Evolutionary conservation across 2,888 invertebrate genomes (phyloP), one percentile per base, ranked within the genome.

Genomic region (Pediacus dermestoides): DNA sequence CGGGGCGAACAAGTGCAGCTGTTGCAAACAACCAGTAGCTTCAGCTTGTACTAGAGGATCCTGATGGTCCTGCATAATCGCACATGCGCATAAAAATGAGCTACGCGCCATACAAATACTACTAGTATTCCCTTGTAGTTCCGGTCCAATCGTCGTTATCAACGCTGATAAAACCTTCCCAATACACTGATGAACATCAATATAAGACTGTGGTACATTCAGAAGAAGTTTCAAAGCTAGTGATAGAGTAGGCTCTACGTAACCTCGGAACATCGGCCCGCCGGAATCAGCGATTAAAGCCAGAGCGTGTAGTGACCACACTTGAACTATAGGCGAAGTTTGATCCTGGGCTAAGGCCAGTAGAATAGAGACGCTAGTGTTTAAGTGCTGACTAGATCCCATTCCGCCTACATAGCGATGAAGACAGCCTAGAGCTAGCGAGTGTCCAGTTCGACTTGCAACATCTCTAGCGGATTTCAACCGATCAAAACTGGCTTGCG

Each of bases 181-280:
- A 42, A 95, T 87, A 60, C 92, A 91, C 62, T 89, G 88, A 68
- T 93, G 92, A 11, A 96, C 84, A 64, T 95, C 94, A 18, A 88
- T 89, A 58, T 86, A 81, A 39, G 88, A 88, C 22, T 92, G 88
- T 3, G 94, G 90, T n/a, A 94, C 89, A 35, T 83, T 84, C 45
- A 95, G 76, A 34, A 95, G 73, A 35, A 96, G 75, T 61, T 93
- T 92, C 41, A 99, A 71, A n/a, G 90, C 86, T 33, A 95, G 74
- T 6, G 88, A 88, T 36, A 99, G 74, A 0, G 93, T 88, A 1
- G 94, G 91, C 63, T 99, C 97, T 10, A 97, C 95, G 70, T 94
- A 99, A 14, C 91, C 84, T 12, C 96, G 80, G 74, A 99, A 99
- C 94, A 99, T 96, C 1, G 99, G 97, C 0, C 99, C 99, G 1